Evolutionary conservation across 2,888 invertebrate species (phyloP), one percentile per base, ranked within the genome.

Genomic region (Caenorhabditis uteleia): DNA sequence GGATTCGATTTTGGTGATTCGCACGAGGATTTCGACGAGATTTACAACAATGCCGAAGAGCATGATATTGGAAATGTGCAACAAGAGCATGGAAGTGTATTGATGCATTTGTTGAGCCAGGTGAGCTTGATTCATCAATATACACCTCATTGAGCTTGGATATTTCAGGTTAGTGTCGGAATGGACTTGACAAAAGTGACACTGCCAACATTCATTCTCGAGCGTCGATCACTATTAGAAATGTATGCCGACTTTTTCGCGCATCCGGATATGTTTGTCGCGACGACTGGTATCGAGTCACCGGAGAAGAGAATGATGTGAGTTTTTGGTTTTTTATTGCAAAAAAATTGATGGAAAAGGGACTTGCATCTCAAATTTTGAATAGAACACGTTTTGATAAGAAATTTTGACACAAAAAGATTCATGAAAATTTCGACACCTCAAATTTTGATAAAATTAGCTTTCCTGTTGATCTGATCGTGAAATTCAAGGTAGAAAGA

Each of bases 201-300:
- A 49, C 87, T 99, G 70, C 98, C 98, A 21, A 99, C 98, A 25
- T 99, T 98, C 84, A 99, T 99, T 77, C 86, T 99, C 78, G 98
- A 99, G 85, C 89, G 94, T 84, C 89, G 98, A 66, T 98, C 97
- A 1, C 88, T 98, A 34, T 87, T 99, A 43, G 98, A 99, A 87
- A 99, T 99, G 98, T 99, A 95, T 85, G 97, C 98, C 45, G 98
- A 99, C 86, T 98, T 97, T 84, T 95, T 99, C 86, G 95, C 98
- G 12, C 98, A 99, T 88, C 95, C 98, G 0, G 95, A 97, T 86
- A 89, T 95, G 80, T 97, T 98, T 86, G 88, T 82, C 16, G 48
- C 58, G 91, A 68, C 91, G 88, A 93, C 93, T 86, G 84, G 68
- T 8, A 60, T 75, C 20, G 68, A 75, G 12, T 69, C 68, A 10